phyloP scores from a whole-genome alignment of 2,113 vertebrate species.

The Pseudorasbora parva region DNA sequence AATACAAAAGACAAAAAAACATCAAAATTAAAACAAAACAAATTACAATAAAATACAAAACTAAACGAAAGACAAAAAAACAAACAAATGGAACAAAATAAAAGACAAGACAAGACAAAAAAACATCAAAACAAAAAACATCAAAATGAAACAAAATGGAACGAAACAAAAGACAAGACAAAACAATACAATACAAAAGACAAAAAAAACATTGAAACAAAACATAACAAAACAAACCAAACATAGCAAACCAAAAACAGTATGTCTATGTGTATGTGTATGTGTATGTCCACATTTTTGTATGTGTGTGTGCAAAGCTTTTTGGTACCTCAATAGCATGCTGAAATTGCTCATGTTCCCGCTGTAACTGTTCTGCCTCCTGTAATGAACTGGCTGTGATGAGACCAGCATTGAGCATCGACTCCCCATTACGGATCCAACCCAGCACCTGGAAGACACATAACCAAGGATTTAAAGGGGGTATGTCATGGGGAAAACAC shows the following conservation, averaged over 20 bases:
- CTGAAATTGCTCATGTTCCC: conserved; percentile 97
- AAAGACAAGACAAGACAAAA: no score
- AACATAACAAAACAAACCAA: background rate
- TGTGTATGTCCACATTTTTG: background rate
- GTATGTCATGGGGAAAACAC: background rate
- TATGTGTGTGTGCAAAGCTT: conserved; percentile 3
- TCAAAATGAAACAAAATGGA: no score
- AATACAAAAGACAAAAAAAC: background rate
- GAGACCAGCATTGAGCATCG: conserved; percentile 95
- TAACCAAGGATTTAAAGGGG: background rate
- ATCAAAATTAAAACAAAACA: background rate
- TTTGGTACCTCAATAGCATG: conserved; percentile 94
- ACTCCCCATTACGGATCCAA: conserved; percentile 98
- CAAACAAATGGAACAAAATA: no score
- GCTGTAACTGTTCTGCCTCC: conserved; percentile 95
- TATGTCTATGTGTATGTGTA: no score
- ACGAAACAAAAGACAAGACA: no score
- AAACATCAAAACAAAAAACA: no score
- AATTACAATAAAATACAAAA: no score
- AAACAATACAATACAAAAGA: no score
- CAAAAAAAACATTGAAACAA: no score
- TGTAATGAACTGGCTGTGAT: conserved; percentile 97
- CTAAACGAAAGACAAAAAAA: no score
- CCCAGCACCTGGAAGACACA: conserved; percentile 48
- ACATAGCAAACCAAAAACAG: background rate